A percentile compares a stretch with the other conserved stretches of the same genome.
Conservation (phyloP, 2,113 vertebrate species). For the Otus sunia region DNA sequence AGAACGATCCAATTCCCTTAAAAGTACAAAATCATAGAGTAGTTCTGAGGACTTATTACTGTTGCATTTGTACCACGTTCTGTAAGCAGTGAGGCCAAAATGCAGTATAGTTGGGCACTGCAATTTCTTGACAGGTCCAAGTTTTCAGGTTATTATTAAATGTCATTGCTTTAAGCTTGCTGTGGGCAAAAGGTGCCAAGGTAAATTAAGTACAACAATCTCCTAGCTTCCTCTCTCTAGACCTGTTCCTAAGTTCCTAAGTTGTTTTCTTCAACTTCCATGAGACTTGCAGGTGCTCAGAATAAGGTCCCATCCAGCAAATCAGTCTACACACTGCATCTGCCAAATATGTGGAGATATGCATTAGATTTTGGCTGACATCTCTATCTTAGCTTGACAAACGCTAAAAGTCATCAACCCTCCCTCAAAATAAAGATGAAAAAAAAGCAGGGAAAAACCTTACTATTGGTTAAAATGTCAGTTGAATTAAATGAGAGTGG, state of each 20-base stretch:
- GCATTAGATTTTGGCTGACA: background rate
- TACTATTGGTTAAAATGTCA: slow-evolving; percentile 57
- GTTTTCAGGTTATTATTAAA: slow-evolving; percentile 52
- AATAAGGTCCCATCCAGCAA: slow-evolving; percentile 1
- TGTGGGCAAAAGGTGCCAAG: slow-evolving; percentile 34
- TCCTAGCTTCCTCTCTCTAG: background rate
- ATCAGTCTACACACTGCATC: background rate
- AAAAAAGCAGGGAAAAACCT: background rate
- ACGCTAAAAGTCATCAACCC: background rate
- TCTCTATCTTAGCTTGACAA: slow-evolving; percentile 30
- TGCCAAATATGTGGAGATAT: background rate
- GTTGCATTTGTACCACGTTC: background rate
- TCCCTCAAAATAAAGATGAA: background rate
- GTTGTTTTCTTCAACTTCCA: background rate
- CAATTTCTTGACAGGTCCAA: slow-evolving; percentile 12
- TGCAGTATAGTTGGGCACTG: background rate
- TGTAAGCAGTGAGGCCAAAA: background rate
- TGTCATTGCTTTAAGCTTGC: slow-evolving; percentile 43
- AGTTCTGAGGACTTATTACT: background rate
- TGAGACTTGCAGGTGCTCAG: background rate
- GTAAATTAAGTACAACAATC: slow-evolving; percentile 42
- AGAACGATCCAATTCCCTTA: background rate
- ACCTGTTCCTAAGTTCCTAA: background rate
- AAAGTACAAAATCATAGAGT: background rate
- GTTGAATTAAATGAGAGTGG: slow-evolving; percentile 45